A percentile compares a stretch with the other conserved stretches of the same genome.
phyloP scores from a whole-genome alignment of 2,888 invertebrate genomes.

The Bedellia somnulentella region DNA sequence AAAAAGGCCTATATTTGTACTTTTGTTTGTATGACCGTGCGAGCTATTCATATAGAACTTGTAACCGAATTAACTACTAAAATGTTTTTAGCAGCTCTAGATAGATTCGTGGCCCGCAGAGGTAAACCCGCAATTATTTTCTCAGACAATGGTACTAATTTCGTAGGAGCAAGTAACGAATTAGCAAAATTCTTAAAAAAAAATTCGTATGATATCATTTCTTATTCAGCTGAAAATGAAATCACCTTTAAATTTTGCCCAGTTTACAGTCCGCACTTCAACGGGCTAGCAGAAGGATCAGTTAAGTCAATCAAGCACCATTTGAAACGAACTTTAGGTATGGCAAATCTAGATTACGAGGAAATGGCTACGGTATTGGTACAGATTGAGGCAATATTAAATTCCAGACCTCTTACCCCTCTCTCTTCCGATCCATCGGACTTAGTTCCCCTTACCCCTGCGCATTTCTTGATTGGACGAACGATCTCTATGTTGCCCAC shows the following conservation, averaged over 20 bases:
- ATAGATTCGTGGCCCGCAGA: conserved; percentile 4
- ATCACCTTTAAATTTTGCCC: conserved; percentile 11
- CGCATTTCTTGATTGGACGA: no score
- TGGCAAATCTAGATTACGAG: conserved; percentile 10
- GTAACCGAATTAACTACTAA: conserved; percentile 4
- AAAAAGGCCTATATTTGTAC: conserved; percentile 1
- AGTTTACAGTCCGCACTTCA: no score
- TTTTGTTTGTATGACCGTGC: not conserved
- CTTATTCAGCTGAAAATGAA: not conserved
- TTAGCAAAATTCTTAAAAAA: conserved; percentile 2
- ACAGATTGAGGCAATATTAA: conserved; percentile 6
- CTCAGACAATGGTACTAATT: conserved; percentile 5
- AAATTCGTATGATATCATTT: not conserved
- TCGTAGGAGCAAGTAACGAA: conserved; percentile 5
- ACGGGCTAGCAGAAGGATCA: conserved; percentile 11
- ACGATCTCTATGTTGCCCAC: conserved; percentile 5
- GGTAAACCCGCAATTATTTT: conserved; percentile 3
- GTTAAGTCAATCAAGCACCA: conserved; percentile 13
- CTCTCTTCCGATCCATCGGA: conserved; percentile 3
- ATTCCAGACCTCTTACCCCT: conserved; percentile 2
- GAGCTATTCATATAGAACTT: conserved; percentile 4
- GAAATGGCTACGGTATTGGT: conserved; percentile 11
- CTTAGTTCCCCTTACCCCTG: conserved; percentile 2
- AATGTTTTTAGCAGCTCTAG: conserved; percentile 1
- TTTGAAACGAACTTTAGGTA: conserved; percentile 5